Evolutionary conservation across 2,797 vertebrate genomes (phyloP).

Genomic region (Chromobotia macracanthus): DNA sequence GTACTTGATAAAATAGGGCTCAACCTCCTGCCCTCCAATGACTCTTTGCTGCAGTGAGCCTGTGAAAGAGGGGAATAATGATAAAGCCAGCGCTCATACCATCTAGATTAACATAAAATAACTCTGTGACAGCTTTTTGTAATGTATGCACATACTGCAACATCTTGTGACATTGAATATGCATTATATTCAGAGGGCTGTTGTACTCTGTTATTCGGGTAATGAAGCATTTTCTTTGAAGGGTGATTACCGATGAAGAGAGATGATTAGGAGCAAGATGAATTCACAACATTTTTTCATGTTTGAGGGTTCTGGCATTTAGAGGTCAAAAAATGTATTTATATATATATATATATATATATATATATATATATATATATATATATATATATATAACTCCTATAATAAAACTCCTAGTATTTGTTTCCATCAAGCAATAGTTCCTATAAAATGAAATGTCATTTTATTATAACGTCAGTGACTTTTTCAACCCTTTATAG

Average conservation of each 20-base stretch:
- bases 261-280: constrained; percentile 43
- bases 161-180: constrained; percentile 6
- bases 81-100: background rate
- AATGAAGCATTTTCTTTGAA: constrained; percentile 47
- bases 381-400: too few relatives aligned
- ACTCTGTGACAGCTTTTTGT: background rate
- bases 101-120: background rate
- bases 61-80: constrained; percentile 44
- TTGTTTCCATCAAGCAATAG: too few relatives aligned
- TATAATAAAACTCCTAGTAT: too few relatives aligned
- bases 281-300: constrained; percentile 50
- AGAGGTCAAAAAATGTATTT: background rate
- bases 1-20: constrained; percentile 66
- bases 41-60: constrained; percentile 64
- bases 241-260: too few relatives aligned
- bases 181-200: background rate
- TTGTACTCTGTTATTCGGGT: background rate
- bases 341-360: too few relatives aligned
- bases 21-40: constrained; percentile 67
- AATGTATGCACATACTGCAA: background rate
- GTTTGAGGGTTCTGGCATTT: constrained; percentile 38
- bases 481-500: background rate
- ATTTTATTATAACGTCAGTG: too few relatives aligned
- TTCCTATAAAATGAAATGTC: too few relatives aligned
- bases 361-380: too few relatives aligned